Conservation (phyloP, 2,797 vertebrate genomes). For the Spinus olivaceus region DNA sequence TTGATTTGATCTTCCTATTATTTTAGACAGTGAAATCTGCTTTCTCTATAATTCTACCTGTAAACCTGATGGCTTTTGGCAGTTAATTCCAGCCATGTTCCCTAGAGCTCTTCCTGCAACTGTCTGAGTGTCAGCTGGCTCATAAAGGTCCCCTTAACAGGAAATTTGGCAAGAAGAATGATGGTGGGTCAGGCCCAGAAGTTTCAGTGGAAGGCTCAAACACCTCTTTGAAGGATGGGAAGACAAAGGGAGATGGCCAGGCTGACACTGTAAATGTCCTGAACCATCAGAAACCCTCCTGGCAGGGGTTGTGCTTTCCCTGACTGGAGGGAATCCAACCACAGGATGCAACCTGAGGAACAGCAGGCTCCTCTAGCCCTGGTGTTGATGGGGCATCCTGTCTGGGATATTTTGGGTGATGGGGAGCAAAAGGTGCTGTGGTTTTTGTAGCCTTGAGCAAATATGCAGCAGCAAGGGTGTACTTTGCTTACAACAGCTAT, state of each 20-base stretch:
- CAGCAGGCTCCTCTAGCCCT: neutral
- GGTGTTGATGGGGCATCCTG: neutral
- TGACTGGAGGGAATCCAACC: neutral
- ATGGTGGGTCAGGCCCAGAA: neutral
- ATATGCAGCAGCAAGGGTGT: neutral
- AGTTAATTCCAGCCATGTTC: neutral
- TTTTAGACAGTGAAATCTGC: neutral
- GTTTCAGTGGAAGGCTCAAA: neutral
- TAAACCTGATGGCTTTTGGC: neutral
- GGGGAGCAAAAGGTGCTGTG: neutral
- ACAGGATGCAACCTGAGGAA: neutral
- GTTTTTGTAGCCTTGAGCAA: neutral
- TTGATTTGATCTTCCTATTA: neutral
- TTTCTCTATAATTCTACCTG: neutral
- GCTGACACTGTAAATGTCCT: neutral
- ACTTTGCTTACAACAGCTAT: neutral
- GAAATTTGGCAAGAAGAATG: neutral
- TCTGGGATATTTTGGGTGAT: neutral
- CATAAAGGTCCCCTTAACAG: neutral
- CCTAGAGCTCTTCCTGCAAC: neutral
- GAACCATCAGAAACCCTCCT: neutral
- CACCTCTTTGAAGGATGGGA: neutral
- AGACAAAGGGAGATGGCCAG: neutral
- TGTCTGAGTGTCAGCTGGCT: neutral
- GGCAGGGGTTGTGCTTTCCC: neutral